Evolutionary conservation across 2,113 vertebrate species (phyloP).

Genomic region (Lasiurus borealis): DNA sequence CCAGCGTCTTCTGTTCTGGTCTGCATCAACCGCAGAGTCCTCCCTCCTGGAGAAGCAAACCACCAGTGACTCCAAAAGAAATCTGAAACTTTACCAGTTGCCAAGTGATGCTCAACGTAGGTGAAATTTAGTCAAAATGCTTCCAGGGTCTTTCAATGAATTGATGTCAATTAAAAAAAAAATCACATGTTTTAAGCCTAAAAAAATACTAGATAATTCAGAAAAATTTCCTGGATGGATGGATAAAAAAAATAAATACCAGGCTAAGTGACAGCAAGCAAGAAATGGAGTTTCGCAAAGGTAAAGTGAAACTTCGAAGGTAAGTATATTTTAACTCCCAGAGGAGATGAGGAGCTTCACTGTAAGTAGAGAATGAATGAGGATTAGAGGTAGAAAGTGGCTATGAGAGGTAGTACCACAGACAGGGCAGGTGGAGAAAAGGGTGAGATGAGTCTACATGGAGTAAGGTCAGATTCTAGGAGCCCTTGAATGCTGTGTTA

Average conservation of each 20-base stretch:
- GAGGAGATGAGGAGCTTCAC: not conserved
- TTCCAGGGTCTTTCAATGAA: not conserved
- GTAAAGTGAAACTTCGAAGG: not conserved
- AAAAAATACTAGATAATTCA: not conserved
- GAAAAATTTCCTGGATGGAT: not conserved
- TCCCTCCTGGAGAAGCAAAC: constrained; percentile 88
- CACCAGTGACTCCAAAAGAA: constrained; percentile 20
- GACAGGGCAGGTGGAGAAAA: not conserved
- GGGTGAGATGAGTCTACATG: not conserved
- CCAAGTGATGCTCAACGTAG: not conserved
- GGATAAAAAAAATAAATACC: not conserved
- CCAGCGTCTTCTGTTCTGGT: constrained; percentile 89
- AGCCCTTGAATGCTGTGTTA: not conserved
- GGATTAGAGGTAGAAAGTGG: not conserved
- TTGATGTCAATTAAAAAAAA: not conserved
- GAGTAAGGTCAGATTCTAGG: not conserved
- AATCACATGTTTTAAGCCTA: not conserved
- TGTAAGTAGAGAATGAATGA: not conserved
- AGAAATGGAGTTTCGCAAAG: not conserved
- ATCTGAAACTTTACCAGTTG: not conserved
- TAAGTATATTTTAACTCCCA: not conserved
- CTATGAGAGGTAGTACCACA: not conserved
- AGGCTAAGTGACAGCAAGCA: not conserved
- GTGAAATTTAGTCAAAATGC: not conserved
- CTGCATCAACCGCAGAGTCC: constrained; percentile 91